Evolutionary conservation across 1,140 invertebrate species (phyloP).

Genomic region (Ceratina australensis): DNA sequence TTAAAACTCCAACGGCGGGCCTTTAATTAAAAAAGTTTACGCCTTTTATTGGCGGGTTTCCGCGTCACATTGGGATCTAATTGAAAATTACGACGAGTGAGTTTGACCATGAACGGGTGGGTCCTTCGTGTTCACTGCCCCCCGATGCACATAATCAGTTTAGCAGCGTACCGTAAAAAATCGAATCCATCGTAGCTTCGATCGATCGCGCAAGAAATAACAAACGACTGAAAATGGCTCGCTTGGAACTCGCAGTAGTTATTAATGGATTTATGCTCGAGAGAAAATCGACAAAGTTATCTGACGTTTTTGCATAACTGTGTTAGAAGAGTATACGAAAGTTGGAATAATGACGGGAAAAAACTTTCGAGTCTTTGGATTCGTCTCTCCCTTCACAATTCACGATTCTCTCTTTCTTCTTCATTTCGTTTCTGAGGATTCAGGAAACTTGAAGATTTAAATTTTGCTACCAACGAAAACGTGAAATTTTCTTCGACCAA

Average conservation of each 20-base stretch:
- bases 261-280: not conserved
- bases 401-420: not conserved
- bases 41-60: slow-evolving; percentile 54
- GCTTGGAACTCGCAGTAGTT: not conserved
- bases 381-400: not conserved
- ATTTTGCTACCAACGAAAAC: not conserved
- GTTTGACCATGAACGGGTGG: slow-evolving; percentile 36
- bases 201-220: not conserved
- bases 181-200: too few relatives aligned
- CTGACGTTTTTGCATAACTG: slow-evolving; percentile 2
- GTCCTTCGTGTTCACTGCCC: slow-evolving; percentile 7
- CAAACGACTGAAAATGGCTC: not conserved
- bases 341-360: not conserved
- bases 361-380: not conserved
- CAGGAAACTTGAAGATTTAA: slow-evolving; percentile 7
- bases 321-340: not conserved
- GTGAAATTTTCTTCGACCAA: not conserved
- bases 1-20: slow-evolving; percentile 56
- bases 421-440: not conserved
- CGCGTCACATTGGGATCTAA: slow-evolving; percentile 58
- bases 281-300: not conserved
- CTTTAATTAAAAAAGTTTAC: slow-evolving; percentile 67
- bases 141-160: too few relatives aligned
- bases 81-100: slow-evolving; percentile 61
- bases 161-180: not conserved